These are phyloP conservation scores for Phoxinus phoxinus DNA, from an alignment of 2,113 vertebrate species.

Conservation along the genomic window DNA sequence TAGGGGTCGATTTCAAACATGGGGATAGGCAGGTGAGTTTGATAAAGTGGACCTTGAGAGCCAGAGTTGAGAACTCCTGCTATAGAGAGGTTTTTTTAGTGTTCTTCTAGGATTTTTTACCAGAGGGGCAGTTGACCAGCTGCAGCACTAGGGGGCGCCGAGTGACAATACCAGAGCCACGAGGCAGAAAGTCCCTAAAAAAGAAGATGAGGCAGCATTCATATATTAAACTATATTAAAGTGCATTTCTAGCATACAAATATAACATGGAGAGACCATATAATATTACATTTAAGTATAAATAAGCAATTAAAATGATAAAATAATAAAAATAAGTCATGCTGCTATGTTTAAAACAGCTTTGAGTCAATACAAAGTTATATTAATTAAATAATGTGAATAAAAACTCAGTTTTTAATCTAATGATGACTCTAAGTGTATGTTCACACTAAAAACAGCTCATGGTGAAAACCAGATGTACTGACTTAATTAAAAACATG, in stretches of 20 bases:
- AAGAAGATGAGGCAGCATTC: neutral
- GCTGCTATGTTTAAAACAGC: neutral
- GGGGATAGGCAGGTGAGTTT: too few species aligned
- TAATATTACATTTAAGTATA: neutral
- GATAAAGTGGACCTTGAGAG: too few species aligned
- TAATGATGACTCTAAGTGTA: neutral
- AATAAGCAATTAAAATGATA: neutral
- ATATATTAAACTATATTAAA: neutral
- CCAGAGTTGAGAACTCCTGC: too few species aligned
- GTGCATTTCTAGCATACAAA: neutral
- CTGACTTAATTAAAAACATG: neutral
- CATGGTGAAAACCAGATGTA: neutral
- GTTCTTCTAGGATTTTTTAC: slow-evolving; percentile 67
- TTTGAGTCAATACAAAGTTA: neutral
- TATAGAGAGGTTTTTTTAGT: neutral
- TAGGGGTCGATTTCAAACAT: too few species aligned
- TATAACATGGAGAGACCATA: neutral
- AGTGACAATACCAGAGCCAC: slow-evolving; percentile 95
- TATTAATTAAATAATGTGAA: neutral
- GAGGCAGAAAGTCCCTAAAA: slow-evolving; percentile 91
- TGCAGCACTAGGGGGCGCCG: slow-evolving; percentile 92
- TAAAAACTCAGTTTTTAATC: neutral
- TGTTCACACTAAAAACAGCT: slow-evolving; percentile 7
- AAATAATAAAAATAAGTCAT: neutral
- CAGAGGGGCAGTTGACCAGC: slow-evolving; percentile 88